Conservation (phyloP, 1,140 invertebrate genomes). For the Delia radicum region DNA sequence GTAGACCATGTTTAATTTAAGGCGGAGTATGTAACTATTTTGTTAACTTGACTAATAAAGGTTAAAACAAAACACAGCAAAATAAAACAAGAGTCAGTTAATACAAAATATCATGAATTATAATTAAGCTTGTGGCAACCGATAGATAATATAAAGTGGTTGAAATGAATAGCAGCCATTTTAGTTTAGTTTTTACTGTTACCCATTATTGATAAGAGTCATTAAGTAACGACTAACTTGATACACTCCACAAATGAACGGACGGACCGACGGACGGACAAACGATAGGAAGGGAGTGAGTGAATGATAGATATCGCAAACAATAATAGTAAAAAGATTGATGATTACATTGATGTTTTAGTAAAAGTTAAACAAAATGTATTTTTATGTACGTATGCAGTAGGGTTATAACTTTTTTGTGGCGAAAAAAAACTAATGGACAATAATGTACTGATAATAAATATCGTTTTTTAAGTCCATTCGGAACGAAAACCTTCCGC, state of each 20-base stretch:
- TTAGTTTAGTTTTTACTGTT: conserved; percentile 2
- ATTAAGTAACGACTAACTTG: neutral
- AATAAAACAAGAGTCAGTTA: neutral
- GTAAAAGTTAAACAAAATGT: conserved; percentile 4
- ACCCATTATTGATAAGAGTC: conserved; percentile 13
- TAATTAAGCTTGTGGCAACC: conserved; percentile 5
- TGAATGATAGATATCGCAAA: neutral
- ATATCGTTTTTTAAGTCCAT: no score
- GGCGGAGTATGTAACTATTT: neutral
- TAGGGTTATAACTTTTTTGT: no score
- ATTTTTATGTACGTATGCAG: neutral
- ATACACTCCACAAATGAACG: neutral
- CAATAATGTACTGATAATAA: no score
- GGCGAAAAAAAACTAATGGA: no score
- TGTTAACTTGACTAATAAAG: neutral
- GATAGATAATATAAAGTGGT: conserved; percentile 6
- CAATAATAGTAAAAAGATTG: conserved; percentile 3
- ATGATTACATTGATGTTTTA: conserved; percentile 17
- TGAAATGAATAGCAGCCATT: conserved; percentile 1
- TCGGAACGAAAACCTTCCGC: no score
- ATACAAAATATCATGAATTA: no score
- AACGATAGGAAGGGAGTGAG: neutral
- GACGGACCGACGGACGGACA: neutral
- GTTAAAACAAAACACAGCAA: neutral
- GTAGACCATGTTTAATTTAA: neutral